Evolutionary conservation across 2,113 vertebrate species (phyloP), one percentile per base, ranked within the genome.

Genomic region (Agapornis roseicollis): DNA sequence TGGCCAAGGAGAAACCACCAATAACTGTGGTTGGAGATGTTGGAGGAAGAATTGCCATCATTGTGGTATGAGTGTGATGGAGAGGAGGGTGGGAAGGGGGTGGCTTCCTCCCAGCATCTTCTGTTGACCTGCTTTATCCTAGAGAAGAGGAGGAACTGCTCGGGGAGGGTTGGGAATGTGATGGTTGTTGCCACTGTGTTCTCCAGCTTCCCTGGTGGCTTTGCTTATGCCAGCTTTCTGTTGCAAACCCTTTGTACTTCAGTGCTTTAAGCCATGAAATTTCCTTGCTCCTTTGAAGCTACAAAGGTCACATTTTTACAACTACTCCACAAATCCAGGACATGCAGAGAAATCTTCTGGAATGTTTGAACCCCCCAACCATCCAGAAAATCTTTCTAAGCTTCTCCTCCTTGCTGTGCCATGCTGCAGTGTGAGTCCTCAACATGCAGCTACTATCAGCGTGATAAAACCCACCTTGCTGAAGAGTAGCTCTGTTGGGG

Each of bases 1-100:
- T 99, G 98, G 99, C 99, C 96, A 99, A 99, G 95, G 99, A 99
- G 98, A 99, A 99, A 93, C 99, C 99, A 1, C 99, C 99, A 1
- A 99, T 99, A 82, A 99, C 99, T 17, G 99, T 99, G 22, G 99
- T 99, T 5, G 99, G 99, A 97, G 99, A 99, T 1, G 99, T 99
- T 29, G 99, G 99, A 87, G 99, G 99, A 82, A 98, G 99, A 95
- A 99, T 99, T 70, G 99, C 99, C 52, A 99, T 99, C 91, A 99
- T 99, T 71, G 99, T 99, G 98, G 99, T 99, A 98, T 93, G 46
- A 47, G 46, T 47, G 9, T 17, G 25, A 82, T 50, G 74, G 90
- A 35, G 56, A 35, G 33, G 56, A 58, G 50, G 70, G 2, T 17
- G 41, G 33, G 25, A 39, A 28, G 46, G 58, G 56, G n/a, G 42